Conservation (phyloP, 2,113 vertebrate genomes). For the Prunella himalayana region DNA sequence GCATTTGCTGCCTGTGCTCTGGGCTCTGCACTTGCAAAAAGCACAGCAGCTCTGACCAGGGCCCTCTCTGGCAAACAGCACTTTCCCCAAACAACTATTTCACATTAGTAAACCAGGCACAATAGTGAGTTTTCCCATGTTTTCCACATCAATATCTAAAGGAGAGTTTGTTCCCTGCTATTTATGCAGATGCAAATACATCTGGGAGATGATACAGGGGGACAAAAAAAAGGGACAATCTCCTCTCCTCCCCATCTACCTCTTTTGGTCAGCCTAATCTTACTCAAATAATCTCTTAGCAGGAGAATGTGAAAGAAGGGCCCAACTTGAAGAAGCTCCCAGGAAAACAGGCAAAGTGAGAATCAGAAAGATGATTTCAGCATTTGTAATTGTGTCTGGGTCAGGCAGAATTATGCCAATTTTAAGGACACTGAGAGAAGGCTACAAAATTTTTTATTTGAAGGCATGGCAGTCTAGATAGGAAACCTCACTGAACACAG, state of each 20-base stretch:
- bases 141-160: not conserved
- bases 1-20: not conserved
- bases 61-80: not conserved
- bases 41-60: not conserved
- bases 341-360: not conserved
- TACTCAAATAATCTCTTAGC: not conserved
- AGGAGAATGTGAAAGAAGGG: not conserved
- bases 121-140: not conserved
- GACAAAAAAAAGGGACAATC: not conserved
- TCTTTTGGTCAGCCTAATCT: not conserved
- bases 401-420: not conserved
- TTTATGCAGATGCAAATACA: not conserved
- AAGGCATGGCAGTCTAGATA: not conserved
- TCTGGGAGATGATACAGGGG: not conserved
- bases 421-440: not conserved
- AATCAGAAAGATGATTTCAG: not conserved
- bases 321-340: not conserved
- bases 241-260: accelerated
- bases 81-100: not conserved
- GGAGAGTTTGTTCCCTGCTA: not conserved
- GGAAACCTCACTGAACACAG: not conserved
- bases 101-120: not conserved
- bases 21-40: not conserved
- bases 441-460: not conserved
- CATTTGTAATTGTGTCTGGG: not conserved